Percentiles rank a stretch among this genome's conserved stretches.
These are phyloP conservation scores for Mustela erminea DNA, from an alignment of 2,797 vertebrate species.

Conservation along the genomic window DNA sequence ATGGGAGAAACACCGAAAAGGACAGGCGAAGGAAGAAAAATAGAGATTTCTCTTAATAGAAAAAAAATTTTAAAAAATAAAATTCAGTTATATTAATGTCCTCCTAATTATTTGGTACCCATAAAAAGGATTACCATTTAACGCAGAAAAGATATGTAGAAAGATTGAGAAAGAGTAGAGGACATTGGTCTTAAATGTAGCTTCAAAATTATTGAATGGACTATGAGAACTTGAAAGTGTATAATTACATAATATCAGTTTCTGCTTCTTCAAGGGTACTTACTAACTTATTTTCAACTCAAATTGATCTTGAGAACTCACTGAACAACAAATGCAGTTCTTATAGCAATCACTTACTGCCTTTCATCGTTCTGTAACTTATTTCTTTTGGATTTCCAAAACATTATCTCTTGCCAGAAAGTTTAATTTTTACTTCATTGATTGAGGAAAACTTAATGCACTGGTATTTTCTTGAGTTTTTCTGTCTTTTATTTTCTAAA, in stretches of 20 bases:
- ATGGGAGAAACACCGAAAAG: background rate
- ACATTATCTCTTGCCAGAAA: background rate
- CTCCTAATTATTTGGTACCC: background rate
- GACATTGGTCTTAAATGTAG: background rate
- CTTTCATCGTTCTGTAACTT: background rate
- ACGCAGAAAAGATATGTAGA: background rate
- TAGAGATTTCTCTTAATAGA: background rate
- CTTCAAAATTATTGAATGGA: background rate
- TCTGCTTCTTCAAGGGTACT: background rate
- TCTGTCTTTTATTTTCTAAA: background rate
- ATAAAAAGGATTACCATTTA: background rate
- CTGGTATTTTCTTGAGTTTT: slow-evolving; percentile 2
- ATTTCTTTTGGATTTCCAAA: slow-evolving; percentile 25
- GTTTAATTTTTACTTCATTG: slow-evolving; percentile 42
- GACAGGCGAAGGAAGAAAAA: background rate
- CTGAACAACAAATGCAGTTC: background rate
- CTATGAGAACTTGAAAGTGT: background rate
- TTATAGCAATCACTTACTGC: background rate
- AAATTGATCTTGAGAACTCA: background rate
- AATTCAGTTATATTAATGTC: background rate
- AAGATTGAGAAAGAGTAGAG: background rate
- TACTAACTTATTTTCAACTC: background rate
- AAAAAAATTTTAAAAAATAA: background rate
- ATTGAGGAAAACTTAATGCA: slow-evolving; percentile 8
- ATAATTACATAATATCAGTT: background rate